These are phyloP conservation scores for Epirrita christyi DNA, from an alignment of 2,888 invertebrate species.

Conservation along the genomic window DNA sequence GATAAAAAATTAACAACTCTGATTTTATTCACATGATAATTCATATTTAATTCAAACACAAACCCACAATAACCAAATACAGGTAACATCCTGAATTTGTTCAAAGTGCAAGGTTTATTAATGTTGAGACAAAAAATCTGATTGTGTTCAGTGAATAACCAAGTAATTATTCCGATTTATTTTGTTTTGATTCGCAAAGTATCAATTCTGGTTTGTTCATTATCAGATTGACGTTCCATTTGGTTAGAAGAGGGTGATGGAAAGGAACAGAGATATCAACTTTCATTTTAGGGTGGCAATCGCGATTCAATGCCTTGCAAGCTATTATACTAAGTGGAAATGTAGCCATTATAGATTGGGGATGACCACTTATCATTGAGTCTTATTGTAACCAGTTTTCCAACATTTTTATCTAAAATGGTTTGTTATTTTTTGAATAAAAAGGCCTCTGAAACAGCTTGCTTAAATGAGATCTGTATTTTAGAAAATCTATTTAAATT, in stretches of 20 bases:
- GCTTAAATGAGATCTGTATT: no score
- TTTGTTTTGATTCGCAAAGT: slow-evolving; percentile 8
- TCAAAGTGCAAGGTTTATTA: neutral
- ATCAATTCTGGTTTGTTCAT: slow-evolving; percentile 20
- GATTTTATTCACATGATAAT: no score
- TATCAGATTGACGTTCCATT: slow-evolving; percentile 15
- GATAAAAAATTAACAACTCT: no score
- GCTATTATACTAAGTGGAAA: slow-evolving; percentile 25
- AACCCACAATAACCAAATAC: neutral
- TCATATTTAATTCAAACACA: neutral
- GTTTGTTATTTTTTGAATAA: neutral
- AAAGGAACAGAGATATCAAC: slow-evolving; percentile 21
- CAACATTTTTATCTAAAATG: neutral
- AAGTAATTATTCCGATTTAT: neutral
- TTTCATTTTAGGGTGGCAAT: slow-evolving; percentile 22
- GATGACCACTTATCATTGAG: slow-evolving; percentile 20
- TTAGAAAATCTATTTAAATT: no score
- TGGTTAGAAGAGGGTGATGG: slow-evolving; percentile 17
- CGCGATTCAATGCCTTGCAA: slow-evolving; percentile 15
- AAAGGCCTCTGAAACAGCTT: no score
- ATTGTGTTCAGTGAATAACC: neutral
- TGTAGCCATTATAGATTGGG: slow-evolving; percentile 15
- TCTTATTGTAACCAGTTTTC: slow-evolving; percentile 3
- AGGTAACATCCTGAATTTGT: slow-evolving; percentile 5
- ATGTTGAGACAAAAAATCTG: neutral